Evolutionary conservation across 1,140 invertebrate species (phyloP), one percentile per base, ranked within the genome.

Genomic region (Macrotrachela quadricornifera): DNA sequence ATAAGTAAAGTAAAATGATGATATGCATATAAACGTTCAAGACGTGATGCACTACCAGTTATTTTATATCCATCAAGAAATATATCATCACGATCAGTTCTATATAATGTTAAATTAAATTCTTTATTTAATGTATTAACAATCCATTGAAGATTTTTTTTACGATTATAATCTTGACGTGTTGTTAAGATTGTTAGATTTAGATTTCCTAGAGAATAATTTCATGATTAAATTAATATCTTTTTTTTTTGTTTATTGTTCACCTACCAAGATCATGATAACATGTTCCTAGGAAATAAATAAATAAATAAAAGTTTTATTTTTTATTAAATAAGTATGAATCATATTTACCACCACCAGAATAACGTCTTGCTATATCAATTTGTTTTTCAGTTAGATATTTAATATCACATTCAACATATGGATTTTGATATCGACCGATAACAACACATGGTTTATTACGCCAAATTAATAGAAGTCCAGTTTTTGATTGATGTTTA

Each of bases 361-460:
- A 92, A 61, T 86, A 84, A 16, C 90, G 74, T 49, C 91, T 74
- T 1, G 80, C 90, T 15, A 94, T 59, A 2, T 75, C 66, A 45
- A 90, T 77, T 15, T 76, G 76, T 18, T 74, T 68, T 38, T 77
- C 73, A 6, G 14, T 47, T 9, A 63, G 57, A 52, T 57, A 58
- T 9, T 57, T 50, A 0, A 85, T 65, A 64, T 92, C 83, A 2
- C 81, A 79, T 70, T 97, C 91, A 16, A 80, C 64, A 81, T 88
- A 96, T 1, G 88, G 85, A 71, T 97, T 99, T 67, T 96, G 91
- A 71, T 95, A 84, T 41, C 85, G 74, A 1, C 92, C 92, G 63
- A 96, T 81, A 0, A 96, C 88, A 47, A 97, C 82, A 64, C 83
- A 82, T 0, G 88, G 87, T 58, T 80, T 74, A 71, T 94, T 97